These are phyloP conservation scores for Cheilosia impressa DNA, from an alignment of 2,888 invertebrate species.

Conservation along the genomic window DNA sequence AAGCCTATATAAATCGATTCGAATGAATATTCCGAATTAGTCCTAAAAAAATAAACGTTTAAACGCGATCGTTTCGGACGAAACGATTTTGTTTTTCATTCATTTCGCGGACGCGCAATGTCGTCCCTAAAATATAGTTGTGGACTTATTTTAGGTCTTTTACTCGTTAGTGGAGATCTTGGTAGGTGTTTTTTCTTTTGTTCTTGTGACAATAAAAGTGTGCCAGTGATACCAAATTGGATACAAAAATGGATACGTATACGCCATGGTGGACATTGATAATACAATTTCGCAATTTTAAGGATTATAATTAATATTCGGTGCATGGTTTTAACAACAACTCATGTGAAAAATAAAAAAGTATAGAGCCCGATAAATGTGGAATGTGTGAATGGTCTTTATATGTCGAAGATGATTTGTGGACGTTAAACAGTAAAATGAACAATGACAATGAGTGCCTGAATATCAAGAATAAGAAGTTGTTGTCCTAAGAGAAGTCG, in stretches of 20 bases:
- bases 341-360: no score
- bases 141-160: constrained; percentile 79
- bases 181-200: constrained; percentile 78
- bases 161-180: constrained; percentile 78
- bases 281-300: not conserved
- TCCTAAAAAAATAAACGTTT: constrained; percentile 47
- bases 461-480: no score
- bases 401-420: no score
- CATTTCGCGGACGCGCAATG: constrained; percentile 78
- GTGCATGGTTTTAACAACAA: not conserved
- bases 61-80: constrained; percentile 42
- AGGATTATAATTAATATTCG: not conserved
- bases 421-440: no score
- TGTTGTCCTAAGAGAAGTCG: no score
- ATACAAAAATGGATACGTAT: constrained; percentile 33
- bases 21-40: constrained; percentile 42
- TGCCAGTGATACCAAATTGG: not conserved
- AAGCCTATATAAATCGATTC: constrained; percentile 69
- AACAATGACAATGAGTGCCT: no score
- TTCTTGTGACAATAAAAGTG: not conserved
- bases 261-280: constrained; percentile 18
- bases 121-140: constrained; percentile 77
- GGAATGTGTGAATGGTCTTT: no score
- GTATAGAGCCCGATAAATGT: no score
- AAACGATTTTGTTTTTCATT: constrained; percentile 2